Evolutionary conservation across 2,113 vertebrate species (phyloP).

Genomic region (Caranx melampygus): DNA sequence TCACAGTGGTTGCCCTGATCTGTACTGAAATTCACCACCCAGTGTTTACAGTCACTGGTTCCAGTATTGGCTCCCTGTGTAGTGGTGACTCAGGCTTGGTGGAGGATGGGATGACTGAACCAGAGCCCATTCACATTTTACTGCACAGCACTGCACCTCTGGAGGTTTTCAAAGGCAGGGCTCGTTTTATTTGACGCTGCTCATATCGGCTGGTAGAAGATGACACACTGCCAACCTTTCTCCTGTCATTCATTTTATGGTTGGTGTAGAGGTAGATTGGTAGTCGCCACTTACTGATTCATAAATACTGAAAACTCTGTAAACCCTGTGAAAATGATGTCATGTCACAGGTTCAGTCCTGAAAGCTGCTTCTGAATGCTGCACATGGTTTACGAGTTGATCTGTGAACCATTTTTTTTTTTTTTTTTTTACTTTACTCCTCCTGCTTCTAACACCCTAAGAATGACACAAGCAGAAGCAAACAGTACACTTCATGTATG

Average conservation of each 20-base stretch:
- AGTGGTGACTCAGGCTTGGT: conserved; percentile 26
- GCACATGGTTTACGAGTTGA: background rate
- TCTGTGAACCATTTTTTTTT: too few species aligned
- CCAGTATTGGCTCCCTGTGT: conserved; percentile 7
- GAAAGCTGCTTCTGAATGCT: background rate
- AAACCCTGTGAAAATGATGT: background rate
- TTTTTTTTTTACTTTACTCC: too few species aligned
- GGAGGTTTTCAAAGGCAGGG: background rate
- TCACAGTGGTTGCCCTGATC: conserved; percentile 5
- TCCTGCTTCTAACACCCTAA: too few species aligned
- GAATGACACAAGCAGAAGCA: too few species aligned
- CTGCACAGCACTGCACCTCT: background rate
- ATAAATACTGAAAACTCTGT: background rate
- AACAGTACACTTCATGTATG: too few species aligned
- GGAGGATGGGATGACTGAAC: conserved; percentile 17
- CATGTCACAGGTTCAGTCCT: background rate
- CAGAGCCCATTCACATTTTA: conserved; percentile 36
- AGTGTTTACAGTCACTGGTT: conserved; percentile 21
- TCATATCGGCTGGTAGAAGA: background rate
- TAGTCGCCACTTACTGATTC: background rate
- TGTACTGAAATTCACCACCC: conserved; percentile 30
- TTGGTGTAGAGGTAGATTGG: background rate
- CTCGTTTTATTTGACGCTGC: conserved; percentile 18
- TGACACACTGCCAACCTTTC: background rate
- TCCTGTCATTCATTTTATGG: background rate